Evolutionary conservation across 2,888 invertebrate genomes (phyloP).

Genomic region (Clivina fossor): DNA sequence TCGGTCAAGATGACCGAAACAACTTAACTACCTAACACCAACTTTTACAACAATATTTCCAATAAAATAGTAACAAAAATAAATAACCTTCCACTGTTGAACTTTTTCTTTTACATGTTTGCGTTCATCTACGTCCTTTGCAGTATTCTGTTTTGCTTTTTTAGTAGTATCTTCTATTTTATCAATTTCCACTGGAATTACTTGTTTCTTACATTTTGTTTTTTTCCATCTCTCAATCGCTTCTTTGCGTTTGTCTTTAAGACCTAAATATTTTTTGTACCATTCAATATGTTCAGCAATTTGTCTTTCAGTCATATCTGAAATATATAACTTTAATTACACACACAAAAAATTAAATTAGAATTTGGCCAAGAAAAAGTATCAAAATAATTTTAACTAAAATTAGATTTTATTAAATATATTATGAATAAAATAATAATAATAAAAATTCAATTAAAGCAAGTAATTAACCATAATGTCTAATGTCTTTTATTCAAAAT

Average conservation of each 20-base stretch:
- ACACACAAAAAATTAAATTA: too few species aligned
- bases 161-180: conserved; percentile 32
- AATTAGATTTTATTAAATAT: too few species aligned
- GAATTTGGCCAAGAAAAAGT: too few species aligned
- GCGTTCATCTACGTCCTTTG: conserved; percentile 15
- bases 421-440: not conserved
- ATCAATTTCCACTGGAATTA: conserved; percentile 23
- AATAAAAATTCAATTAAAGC: not conserved
- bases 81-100: conserved; percentile 44
- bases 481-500: too few species aligned
- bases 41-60: not conserved
- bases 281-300: conserved; percentile 56
- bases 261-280: conserved; percentile 53
- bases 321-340: conserved; percentile 31
- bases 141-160: conserved; percentile 9
- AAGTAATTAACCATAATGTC: too few species aligned
- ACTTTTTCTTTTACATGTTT: conserved; percentile 40
- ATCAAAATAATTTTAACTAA: too few species aligned
- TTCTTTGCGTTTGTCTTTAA: conserved; percentile 52
- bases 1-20: too few species aligned
- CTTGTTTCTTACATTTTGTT: conserved; percentile 40
- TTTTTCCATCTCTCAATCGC: conserved; percentile 54
- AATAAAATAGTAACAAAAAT: not conserved
- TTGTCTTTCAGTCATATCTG: conserved; percentile 49
- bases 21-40: too few species aligned